A percentile compares a stretch with the other conserved stretches of the same genome.
Evolutionary conservation across 2,797 vertebrate species (phyloP).

Genomic region (Argya squamiceps): DNA sequence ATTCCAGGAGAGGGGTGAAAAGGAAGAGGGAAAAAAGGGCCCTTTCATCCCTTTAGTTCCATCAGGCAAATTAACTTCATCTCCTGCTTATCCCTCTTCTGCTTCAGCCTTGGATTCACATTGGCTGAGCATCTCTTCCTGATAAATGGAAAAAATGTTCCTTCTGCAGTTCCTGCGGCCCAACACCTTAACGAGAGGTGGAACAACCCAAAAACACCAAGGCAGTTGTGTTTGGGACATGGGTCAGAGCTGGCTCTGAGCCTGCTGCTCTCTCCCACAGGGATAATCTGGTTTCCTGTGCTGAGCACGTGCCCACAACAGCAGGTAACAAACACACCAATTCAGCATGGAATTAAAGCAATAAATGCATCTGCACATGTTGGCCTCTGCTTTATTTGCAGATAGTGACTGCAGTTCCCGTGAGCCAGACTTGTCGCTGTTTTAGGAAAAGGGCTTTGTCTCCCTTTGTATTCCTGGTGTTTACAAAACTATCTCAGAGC

Average conservation of each 20-base stretch:
- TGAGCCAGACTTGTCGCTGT: not conserved
- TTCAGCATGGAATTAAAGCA: not conserved
- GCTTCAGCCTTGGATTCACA: not conserved
- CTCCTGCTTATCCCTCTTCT: not conserved
- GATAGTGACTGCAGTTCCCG: not conserved
- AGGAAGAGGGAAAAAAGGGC: not conserved
- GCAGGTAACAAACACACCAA: not conserved
- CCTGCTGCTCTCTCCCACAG: not conserved
- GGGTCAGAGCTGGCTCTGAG: not conserved
- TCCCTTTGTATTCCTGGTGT: not conserved
- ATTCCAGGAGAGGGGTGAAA: not conserved
- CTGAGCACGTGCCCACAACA: rapidly evolving
- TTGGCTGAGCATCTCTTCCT: not conserved
- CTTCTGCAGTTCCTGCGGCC: not conserved
- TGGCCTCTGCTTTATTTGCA: not conserved
- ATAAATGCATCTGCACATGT: not conserved
- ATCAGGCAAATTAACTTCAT: not conserved
- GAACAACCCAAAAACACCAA: not conserved
- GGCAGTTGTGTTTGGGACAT: not conserved
- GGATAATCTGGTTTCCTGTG: not conserved
- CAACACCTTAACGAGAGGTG: not conserved
- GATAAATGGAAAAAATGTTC: not conserved
- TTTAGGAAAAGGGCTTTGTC: not conserved
- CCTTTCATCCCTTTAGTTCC: not conserved
- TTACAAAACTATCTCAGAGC: not conserved